phyloP scores from a whole-genome alignment of 2,113 vertebrate species.

The Lophura nycthemera region DNA sequence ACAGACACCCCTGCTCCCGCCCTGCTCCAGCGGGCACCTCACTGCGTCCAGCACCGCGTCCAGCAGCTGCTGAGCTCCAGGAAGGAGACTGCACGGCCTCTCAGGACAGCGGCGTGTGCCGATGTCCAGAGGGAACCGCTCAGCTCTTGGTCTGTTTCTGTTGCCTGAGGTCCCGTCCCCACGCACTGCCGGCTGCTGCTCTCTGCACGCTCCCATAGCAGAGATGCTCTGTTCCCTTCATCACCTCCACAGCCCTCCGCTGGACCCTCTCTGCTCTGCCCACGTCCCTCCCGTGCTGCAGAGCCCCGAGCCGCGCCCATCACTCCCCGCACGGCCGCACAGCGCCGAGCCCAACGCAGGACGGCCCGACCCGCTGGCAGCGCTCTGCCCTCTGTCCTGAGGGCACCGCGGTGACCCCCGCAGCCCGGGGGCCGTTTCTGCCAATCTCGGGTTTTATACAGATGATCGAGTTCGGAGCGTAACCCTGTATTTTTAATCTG shows the following conservation, averaged over 20 bases:
- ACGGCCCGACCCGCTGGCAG: neutral
- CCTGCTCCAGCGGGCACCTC: neutral
- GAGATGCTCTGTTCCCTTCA: neutral
- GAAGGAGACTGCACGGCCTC: neutral
- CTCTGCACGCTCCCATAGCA: neutral
- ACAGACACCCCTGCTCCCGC: neutral
- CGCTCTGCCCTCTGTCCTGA: neutral
- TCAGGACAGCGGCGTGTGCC: neutral
- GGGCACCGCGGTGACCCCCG: too few relatives aligned
- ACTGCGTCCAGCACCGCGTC: neutral
- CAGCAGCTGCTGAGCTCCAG: neutral
- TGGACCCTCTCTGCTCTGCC: neutral
- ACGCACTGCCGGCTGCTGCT: neutral
- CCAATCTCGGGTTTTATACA: neutral
- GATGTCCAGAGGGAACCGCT: neutral
- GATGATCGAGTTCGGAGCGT: neutral
- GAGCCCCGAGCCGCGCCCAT: neutral
- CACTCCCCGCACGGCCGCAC: neutral
- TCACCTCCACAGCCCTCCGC: too few relatives aligned
- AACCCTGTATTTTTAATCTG: slow-evolving; percentile 1
- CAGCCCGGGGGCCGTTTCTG: neutral
- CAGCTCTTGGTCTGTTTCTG: neutral
- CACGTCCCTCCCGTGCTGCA: neutral
- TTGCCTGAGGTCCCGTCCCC: neutral
- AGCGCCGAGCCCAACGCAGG: neutral